Percentiles rank a stretch among this genome's conserved stretches.
phyloP scores from a whole-genome alignment of 2,888 invertebrate genomes.

The Dryocosmus kuriphilus region DNA sequence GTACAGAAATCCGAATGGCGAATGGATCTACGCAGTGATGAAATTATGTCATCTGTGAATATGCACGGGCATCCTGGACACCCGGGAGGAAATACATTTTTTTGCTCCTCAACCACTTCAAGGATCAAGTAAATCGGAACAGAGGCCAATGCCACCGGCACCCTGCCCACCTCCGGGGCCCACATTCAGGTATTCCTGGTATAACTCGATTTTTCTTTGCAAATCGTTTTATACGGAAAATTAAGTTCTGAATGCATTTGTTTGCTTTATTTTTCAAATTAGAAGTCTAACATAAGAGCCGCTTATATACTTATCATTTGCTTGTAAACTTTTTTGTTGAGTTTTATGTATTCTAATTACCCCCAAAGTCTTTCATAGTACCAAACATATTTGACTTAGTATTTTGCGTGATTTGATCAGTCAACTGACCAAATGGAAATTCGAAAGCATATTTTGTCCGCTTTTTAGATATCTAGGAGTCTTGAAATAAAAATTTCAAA shows the following conservation, averaged over 20 bases:
- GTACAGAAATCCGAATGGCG: conserved; percentile 78
- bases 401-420: too few relatives aligned
- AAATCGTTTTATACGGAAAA: neutral
- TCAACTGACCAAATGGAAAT: too few relatives aligned
- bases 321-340: too few relatives aligned
- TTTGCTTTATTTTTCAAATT: neutral
- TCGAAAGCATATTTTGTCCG: too few relatives aligned
- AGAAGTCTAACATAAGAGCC: too few relatives aligned
- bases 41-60: conserved; percentile 72
- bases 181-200: conserved; percentile 86
- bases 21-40: conserved; percentile 76
- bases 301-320: too few relatives aligned
- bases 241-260: neutral
- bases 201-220: conserved; percentile 66
- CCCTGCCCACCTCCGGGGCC: conserved; percentile 82
- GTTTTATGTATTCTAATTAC: too few relatives aligned
- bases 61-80: conserved; percentile 75
- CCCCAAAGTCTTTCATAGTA: too few relatives aligned
- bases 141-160: conserved; percentile 77
- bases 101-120: conserved; percentile 78
- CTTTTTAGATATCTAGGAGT: too few relatives aligned
- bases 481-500: too few relatives aligned
- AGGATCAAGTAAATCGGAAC: conserved; percentile 79
- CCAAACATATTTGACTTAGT: too few relatives aligned
- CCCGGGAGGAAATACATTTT: conserved; percentile 76